A percentile compares a stretch with the other conserved stretches of the same genome.
Conservation (phyloP, 2,113 vertebrate species). For the Garra rufa region DNA sequence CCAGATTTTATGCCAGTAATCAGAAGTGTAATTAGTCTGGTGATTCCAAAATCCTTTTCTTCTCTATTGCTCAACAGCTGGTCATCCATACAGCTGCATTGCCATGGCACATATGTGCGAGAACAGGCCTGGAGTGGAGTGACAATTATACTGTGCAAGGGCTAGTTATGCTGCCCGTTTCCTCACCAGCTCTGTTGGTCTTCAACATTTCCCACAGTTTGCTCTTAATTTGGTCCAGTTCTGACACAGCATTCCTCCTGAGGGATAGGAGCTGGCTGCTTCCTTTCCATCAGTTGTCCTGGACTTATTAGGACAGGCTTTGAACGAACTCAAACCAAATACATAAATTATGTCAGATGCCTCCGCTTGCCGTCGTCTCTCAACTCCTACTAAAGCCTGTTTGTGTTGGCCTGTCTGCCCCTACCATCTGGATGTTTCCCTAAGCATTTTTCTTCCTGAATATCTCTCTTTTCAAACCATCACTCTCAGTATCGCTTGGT, state of each 20-base stretch:
- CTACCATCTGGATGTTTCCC: slow-evolving; percentile 45
- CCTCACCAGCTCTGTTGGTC: slow-evolving; percentile 50
- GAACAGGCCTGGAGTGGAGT: slow-evolving; percentile 1
- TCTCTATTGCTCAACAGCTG: neutral
- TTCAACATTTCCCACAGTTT: slow-evolving; percentile 62
- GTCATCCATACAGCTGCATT: neutral
- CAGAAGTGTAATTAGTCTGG: neutral
- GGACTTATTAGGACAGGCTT: slow-evolving; percentile 47
- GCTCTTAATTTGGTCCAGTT: slow-evolving; percentile 73
- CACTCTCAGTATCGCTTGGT: slow-evolving; percentile 27
- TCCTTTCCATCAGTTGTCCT: slow-evolving; percentile 54
- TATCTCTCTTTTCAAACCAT: slow-evolving; percentile 35
- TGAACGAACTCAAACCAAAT: slow-evolving; percentile 42
- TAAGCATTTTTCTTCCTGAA: slow-evolving; percentile 68
- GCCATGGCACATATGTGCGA: neutral
- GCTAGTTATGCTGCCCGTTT: slow-evolving; percentile 50
- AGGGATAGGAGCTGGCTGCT: slow-evolving; percentile 59
- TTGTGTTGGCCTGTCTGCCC: slow-evolving; percentile 25
- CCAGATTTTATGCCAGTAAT: neutral
- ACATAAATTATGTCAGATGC: slow-evolving; percentile 46
- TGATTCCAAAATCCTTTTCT: neutral
- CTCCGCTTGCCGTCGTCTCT: slow-evolving; percentile 33
- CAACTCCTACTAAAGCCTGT: slow-evolving; percentile 33
- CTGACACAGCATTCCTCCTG: slow-evolving; percentile 68
- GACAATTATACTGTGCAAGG: slow-evolving; percentile 6